These are phyloP conservation scores for Orientallactaga bullata DNA, from an alignment of 2,113 vertebrate species.

Conservation along the genomic window DNA sequence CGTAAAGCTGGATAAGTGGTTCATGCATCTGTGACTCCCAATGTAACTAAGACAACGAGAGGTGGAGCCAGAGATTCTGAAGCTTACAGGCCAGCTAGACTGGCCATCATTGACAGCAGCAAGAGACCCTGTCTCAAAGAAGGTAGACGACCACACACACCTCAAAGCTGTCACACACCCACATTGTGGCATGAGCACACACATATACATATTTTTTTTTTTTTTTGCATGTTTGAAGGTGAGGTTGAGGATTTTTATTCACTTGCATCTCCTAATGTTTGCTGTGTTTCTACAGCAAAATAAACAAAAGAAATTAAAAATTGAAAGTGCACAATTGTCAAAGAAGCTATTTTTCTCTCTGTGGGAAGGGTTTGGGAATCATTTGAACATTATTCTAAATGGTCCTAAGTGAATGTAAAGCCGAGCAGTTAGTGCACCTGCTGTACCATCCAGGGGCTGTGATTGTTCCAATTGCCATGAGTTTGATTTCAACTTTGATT, in stretches of 20 bases:
- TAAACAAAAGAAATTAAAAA: background rate
- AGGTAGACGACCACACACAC: too few species aligned
- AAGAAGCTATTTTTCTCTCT: background rate
- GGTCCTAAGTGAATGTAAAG: background rate
- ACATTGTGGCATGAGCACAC: too few species aligned
- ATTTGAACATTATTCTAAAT: background rate
- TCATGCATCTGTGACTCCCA: too few species aligned
- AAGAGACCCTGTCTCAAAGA: too few species aligned
- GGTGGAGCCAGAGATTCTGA: too few species aligned
- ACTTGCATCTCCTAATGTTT: constrained; percentile 22
- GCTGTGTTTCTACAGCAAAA: constrained; percentile 11
- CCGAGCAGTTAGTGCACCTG: background rate
- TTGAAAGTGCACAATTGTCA: background rate
- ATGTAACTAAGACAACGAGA: too few species aligned
- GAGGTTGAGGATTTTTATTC: background rate
- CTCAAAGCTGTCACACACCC: too few species aligned
- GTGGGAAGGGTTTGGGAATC: background rate
- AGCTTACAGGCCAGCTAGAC: too few species aligned
- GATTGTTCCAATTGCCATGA: background rate
- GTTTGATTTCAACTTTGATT: constrained; percentile 57
- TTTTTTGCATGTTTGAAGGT: background rate
- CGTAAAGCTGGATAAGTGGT: too few species aligned
- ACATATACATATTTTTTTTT: too few species aligned
- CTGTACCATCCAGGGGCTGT: background rate
- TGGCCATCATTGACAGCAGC: too few species aligned